Percentiles rank a stretch among this genome's conserved stretches.
These are phyloP conservation scores for Chloroceryle amazona DNA, from an alignment of 2,797 vertebrate species.

Conservation along the genomic window DNA sequence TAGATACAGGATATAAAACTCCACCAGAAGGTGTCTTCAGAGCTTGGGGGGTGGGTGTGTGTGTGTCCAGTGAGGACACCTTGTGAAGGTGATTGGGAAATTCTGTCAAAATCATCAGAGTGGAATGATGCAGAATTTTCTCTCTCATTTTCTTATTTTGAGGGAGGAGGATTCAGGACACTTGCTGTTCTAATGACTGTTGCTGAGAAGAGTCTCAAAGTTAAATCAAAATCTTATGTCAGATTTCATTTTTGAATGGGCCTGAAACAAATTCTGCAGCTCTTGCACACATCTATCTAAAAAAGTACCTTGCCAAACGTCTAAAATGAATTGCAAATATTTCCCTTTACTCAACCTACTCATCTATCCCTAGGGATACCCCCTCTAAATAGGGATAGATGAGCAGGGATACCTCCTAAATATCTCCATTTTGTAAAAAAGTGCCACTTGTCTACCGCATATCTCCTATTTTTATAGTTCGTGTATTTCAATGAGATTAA, in stretches of 20 bases:
- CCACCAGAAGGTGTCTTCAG: not conserved
- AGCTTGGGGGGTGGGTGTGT: not conserved
- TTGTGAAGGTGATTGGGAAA: conserved; percentile 39
- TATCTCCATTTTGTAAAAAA: not conserved
- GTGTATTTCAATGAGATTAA: not conserved
- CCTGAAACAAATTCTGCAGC: not conserved
- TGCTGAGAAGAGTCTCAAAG: not conserved
- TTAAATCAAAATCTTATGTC: not conserved
- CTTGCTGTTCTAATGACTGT: not conserved
- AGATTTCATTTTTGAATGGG: not conserved
- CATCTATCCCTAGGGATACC: not conserved
- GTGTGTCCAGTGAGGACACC: not conserved
- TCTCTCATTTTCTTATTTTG: not conserved
- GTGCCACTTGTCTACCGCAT: not conserved
- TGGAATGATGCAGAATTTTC: not conserved
- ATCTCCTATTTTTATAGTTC: not conserved
- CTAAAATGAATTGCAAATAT: not conserved
- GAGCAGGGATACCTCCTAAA: not conserved
- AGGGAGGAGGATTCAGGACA: not conserved
- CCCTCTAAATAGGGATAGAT: not conserved
- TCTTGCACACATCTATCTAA: not conserved
- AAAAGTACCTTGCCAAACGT: not conserved
- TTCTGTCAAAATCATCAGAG: not conserved
- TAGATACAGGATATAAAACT: not conserved
- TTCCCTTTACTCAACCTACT: not conserved